These are phyloP conservation scores for Phyllotreta cruciferae DNA, from an alignment of 2,888 invertebrate species.

Conservation along the genomic window DNA sequence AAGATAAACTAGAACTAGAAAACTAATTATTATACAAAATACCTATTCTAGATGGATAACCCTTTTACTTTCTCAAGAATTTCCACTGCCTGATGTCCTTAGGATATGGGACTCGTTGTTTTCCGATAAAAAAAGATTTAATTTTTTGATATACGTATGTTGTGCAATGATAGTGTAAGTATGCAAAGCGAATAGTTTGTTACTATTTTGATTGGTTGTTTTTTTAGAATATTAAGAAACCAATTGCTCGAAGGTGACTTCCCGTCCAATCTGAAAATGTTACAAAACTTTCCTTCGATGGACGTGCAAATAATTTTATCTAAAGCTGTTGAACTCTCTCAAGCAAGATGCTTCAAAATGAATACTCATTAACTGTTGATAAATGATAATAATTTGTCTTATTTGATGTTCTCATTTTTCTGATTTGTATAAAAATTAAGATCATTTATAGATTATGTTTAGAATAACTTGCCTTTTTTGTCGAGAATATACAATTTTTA, in stretches of 20 bases:
- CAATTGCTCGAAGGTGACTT: conserved; percentile 89
- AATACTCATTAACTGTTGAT: conserved; percentile 10
- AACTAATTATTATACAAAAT: background rate
- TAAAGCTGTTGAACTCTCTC: conserved; percentile 74
- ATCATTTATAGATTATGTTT: conserved; percentile 1
- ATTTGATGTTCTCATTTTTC: conserved; percentile 1
- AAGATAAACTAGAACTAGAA: background rate
- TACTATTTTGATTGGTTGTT: conserved; percentile 29
- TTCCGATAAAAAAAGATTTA: conserved; percentile 87
- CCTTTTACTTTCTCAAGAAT: conserved; percentile 94
- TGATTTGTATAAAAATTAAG: conserved; percentile 13
- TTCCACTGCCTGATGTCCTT: conserved; percentile 95
- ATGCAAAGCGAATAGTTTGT: conserved; percentile 4
- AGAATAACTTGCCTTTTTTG: background rate
- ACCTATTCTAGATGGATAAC: conserved; percentile 88
- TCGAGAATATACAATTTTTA: no score
- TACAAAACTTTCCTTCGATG: conserved; percentile 91
- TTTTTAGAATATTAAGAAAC: conserved; percentile 78
- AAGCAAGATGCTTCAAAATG: conserved; percentile 38
- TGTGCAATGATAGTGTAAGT: conserved; percentile 98
- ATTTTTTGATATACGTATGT: conserved; percentile 90
- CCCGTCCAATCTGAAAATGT: conserved; percentile 89
- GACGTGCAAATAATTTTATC: conserved; percentile 85
- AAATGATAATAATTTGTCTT: background rate
- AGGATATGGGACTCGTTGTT: conserved; percentile 97